These are phyloP conservation scores for Criorhina ranunculi DNA, from an alignment of 2,888 invertebrate genomes.

Conservation along the genomic window DNA sequence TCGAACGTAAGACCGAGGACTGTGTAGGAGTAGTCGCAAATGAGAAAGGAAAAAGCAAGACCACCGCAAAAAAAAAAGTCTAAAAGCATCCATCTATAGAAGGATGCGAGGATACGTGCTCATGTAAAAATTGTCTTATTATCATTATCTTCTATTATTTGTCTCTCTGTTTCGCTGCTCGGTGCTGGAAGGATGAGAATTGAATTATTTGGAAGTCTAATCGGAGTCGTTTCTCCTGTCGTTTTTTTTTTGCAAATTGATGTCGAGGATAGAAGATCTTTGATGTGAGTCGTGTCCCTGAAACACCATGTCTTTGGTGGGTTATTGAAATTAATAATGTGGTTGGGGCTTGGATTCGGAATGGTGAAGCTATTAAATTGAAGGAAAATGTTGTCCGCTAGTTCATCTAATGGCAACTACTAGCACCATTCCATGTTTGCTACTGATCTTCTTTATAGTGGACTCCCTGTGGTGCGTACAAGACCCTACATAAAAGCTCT, in stretches of 20 bases:
- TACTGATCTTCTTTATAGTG: too few relatives aligned
- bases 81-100: slow-evolving; percentile 71
- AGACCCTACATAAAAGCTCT: too few relatives aligned
- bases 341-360: background rate
- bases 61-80: slow-evolving; percentile 53
- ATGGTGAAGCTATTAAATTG: background rate
- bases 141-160: slow-evolving; percentile 73
- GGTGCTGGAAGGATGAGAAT: slow-evolving; percentile 51
- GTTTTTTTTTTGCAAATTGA: slow-evolving; percentile 50
- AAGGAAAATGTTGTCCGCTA: background rate
- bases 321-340: slow-evolving; percentile 26
- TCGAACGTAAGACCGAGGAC: slow-evolving; percentile 21
- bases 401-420: too few relatives aligned
- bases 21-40: slow-evolving; percentile 9
- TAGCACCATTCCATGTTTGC: too few relatives aligned
- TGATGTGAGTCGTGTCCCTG: slow-evolving; percentile 61
- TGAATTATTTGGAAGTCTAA: slow-evolving; percentile 74
- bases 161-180: slow-evolving; percentile 39
- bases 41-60: slow-evolving; percentile 30
- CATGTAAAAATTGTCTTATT: slow-evolving; percentile 76
- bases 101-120: slow-evolving; percentile 72
- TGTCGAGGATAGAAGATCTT: slow-evolving; percentile 36
- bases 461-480: too few relatives aligned
- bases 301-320: slow-evolving; percentile 17
- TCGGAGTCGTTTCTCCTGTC: slow-evolving; percentile 60